Evolutionary conservation across 2,797 vertebrate genomes (phyloP).

Genomic region (Molothrus aeneus): DNA sequence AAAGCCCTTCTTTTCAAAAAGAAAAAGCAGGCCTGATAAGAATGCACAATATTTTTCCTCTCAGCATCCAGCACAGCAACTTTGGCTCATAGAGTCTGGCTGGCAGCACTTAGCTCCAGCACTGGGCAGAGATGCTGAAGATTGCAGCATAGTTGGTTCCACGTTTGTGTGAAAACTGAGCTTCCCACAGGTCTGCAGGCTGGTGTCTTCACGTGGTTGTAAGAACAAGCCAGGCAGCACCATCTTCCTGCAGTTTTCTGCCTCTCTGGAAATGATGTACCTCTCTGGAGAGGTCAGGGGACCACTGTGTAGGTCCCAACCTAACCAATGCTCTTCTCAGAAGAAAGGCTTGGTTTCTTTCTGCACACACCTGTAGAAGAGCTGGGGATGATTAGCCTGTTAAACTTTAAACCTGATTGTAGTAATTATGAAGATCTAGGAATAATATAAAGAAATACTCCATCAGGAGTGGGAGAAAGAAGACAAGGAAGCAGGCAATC

Average conservation of each 20-base stretch:
- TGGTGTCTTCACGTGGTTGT: background rate
- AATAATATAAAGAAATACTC: background rate
- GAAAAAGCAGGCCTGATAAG: background rate
- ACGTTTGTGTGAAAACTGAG: background rate
- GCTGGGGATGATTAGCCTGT: background rate
- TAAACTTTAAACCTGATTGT: background rate
- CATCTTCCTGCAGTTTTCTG: background rate
- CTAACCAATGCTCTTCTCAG: background rate
- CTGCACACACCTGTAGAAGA: background rate
- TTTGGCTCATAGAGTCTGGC: background rate
- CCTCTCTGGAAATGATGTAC: background rate
- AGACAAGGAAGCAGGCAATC: background rate
- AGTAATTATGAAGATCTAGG: background rate
- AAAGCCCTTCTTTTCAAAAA: background rate
- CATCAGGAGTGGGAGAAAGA: background rate
- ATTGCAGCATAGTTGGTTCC: background rate
- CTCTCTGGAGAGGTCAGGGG: background rate
- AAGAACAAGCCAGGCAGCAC: background rate
- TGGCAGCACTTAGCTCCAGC: background rate
- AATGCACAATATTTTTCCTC: background rate
- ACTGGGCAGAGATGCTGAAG: background rate
- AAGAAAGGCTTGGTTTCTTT: background rate
- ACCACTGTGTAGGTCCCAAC: background rate
- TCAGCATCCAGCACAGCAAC: background rate
- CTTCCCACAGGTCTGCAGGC: fast-evolving